These are phyloP conservation scores for Macrosoma leucophasiata DNA, from an alignment of 2,888 invertebrate genomes.

Conservation along the genomic window DNA sequence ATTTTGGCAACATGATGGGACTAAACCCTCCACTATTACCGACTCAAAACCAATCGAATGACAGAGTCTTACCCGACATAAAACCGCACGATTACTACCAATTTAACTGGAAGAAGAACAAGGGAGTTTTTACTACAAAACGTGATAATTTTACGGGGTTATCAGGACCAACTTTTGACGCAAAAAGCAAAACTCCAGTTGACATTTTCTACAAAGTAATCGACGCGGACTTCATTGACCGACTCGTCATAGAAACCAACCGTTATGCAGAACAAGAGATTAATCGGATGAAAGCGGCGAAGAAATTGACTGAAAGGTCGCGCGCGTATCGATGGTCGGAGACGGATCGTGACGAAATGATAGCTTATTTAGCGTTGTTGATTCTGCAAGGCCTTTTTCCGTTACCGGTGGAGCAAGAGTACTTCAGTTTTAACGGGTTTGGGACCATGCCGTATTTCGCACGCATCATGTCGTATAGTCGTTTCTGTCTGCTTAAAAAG, in stretches of 20 bases:
- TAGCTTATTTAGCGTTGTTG: slow-evolving; percentile 22
- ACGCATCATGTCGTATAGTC: slow-evolving; percentile 27
- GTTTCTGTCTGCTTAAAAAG: slow-evolving; percentile 24
- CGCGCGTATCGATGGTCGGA: slow-evolving; percentile 18
- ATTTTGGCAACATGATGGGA: neutral
- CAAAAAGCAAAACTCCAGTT: slow-evolving; percentile 16
- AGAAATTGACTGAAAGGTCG: slow-evolving; percentile 9
- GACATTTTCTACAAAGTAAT: slow-evolving; percentile 22
- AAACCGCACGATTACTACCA: slow-evolving; percentile 15
- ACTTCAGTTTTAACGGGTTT: slow-evolving; percentile 26
- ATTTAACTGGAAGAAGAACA: slow-evolving; percentile 24
- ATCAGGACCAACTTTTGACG: slow-evolving; percentile 25
- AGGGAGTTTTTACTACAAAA: slow-evolving; percentile 13
- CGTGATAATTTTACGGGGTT: slow-evolving; percentile 23
- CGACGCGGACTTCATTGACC: slow-evolving; percentile 25
- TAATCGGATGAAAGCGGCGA: slow-evolving; percentile 7
- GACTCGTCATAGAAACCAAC: slow-evolving; percentile 3
- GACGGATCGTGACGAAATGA: slow-evolving; percentile 21
- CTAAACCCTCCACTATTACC: neutral
- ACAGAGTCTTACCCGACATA: slow-evolving; percentile 15
- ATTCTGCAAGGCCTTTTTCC: slow-evolving; percentile 27
- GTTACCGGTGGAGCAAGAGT: slow-evolving; percentile 22
- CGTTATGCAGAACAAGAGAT: slow-evolving; percentile 17
- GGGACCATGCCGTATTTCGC: slow-evolving; percentile 25
- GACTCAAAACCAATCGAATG: slow-evolving; percentile 4